Evolutionary conservation across 1,140 invertebrate genomes (phyloP).

Genomic region (Anadara kagoshimensis): DNA sequence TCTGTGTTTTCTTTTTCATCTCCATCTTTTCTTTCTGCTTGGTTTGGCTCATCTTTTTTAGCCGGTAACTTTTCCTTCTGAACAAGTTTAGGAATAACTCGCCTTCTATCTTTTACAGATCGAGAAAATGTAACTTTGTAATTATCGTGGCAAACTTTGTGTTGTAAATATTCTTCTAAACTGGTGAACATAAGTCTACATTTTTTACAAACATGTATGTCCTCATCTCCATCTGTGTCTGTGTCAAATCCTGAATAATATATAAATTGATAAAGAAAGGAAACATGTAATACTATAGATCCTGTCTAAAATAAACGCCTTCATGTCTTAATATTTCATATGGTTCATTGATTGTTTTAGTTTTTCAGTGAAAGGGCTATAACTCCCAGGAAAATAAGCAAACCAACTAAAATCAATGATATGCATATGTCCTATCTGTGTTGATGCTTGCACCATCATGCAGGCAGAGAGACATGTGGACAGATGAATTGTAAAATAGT

Average conservation of each 20-base stretch:
- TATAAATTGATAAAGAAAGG: not conserved
- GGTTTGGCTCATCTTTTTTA: constrained; percentile 31
- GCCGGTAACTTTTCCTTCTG: constrained; percentile 3
- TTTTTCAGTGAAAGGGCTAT: no score
- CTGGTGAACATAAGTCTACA: constrained; percentile 61
- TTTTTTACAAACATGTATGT: constrained; percentile 60
- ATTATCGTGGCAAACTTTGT: constrained; percentile 64
- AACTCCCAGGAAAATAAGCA: no score
- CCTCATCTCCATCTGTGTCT: constrained; percentile 55
- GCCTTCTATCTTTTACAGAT: constrained; percentile 39
- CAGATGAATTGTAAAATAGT: no score
- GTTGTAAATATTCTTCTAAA: constrained; percentile 58
- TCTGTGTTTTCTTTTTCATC: constrained; percentile 30
- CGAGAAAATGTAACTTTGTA: constrained; percentile 55
- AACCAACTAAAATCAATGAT: no score
- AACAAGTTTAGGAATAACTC: constrained; percentile 53
- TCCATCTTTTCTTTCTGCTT: constrained; percentile 1
- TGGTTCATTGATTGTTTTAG: no score
- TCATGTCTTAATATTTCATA: no score
- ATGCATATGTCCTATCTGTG: no score
- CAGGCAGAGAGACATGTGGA: no score
- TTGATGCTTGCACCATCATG: no score
- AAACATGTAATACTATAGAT: no score
- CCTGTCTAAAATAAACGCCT: no score
- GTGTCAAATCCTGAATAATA: constrained; percentile 40